Base-by-base conservation (phyloP, 2,113 vertebrate genomes). In the Menidia beryllina region DNA sequence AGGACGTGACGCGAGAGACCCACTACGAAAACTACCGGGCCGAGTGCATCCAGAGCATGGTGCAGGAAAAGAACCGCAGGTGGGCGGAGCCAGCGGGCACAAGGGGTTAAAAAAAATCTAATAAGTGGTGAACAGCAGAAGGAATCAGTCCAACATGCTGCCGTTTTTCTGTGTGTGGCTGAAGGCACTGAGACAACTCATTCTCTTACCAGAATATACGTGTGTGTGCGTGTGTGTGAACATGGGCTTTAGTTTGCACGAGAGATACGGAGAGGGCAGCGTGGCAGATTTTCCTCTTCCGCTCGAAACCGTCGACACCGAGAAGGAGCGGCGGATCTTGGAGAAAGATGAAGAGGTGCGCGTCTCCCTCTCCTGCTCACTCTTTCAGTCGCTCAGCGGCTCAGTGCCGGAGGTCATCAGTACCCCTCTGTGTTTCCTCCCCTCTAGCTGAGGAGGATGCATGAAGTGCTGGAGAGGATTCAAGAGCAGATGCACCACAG, bases 1-100 rank as follows among this genome's bases (percentile, higher is more conserved):
- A 98, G 91, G 98, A 99, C 0, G 94, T 98, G 89, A 99, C 96
- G 0, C 89, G 94, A 27, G 97, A 99, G 79, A 96, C 90, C 0
- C 98, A 98, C 86, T 99, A 99, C 0, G 97, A 99, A 85, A 99
- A 99, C 86, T 98, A 96, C 91, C 91, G 97, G 38, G 95, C 96
- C 0, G 95, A 96, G 84, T 97, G 96, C 90, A 99, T 98, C 91
- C 95, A 97, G 91, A 98, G 93, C 87, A 96, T 98, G 89, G 95
- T 96, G 68, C 95, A 92, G 78, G 96, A 97, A 88, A 92, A 95
- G 45, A 96, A 95, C 76, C 95, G 95, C 94, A 98, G 96, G 97
- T 97, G 54, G 45, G 82, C 53, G 21, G 50, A 55, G 73, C 10
- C 61, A 36, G 64, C 3, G 0, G 0, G 21, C 26, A 4, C 4